Evolutionary conservation across 2,797 vertebrate species (phyloP).

Genomic region (Labeo calbasu): DNA sequence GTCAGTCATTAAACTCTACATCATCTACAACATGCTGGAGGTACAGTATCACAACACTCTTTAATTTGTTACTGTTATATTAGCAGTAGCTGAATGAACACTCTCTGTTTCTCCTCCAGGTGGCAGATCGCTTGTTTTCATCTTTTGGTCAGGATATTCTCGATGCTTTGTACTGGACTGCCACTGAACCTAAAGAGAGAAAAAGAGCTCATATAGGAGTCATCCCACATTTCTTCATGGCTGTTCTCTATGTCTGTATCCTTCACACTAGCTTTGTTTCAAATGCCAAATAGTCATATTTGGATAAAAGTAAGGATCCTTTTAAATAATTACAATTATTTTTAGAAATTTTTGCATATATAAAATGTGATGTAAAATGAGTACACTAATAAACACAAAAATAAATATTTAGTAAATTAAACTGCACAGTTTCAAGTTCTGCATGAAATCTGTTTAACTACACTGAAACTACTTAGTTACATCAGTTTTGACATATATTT

Average conservation of each 20-base stretch:
- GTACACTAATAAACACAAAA: not conserved
- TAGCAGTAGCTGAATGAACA: not conserved
- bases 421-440: not conserved
- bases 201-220: constrained; percentile 94
- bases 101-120: constrained; percentile 37
- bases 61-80: not conserved
- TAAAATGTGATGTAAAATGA: not conserved
- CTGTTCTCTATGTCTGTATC: constrained; percentile 98
- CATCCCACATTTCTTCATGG: constrained; percentile 96
- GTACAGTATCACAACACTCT: constrained; percentile 25
- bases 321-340: no score
- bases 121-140: constrained; percentile 91
- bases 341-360: not conserved
- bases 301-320: not conserved
- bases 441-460: not conserved
- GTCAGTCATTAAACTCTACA: constrained; percentile 98
- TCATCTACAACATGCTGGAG: constrained; percentile 96
- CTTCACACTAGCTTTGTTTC: constrained; percentile 65
- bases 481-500: not conserved
- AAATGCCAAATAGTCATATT: not conserved
- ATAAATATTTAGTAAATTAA: not conserved
- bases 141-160: constrained; percentile 98
- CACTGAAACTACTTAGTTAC: not conserved
- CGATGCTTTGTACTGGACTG: constrained; percentile 92
- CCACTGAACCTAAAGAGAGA: constrained; percentile 93